These are phyloP conservation scores for Neria commutata DNA, from an alignment of 2,888 invertebrate genomes.

Conservation along the genomic window DNA sequence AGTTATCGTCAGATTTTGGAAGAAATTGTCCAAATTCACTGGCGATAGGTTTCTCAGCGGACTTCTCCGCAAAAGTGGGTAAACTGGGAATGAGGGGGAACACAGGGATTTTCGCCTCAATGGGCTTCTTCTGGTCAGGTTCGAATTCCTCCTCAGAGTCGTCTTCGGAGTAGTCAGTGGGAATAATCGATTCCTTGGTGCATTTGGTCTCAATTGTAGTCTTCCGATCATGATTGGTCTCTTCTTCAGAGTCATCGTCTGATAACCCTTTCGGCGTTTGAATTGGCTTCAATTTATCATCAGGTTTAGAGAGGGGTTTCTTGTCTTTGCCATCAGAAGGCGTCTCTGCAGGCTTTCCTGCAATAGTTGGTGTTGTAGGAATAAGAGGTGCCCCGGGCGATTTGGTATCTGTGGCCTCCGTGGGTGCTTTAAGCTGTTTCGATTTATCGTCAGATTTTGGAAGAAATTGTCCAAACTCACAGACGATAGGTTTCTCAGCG, in stretches of 20 bases:
- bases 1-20: too few relatives aligned
- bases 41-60: background rate
- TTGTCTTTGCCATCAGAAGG: background rate
- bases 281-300: background rate
- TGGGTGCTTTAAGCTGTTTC: too few relatives aligned
- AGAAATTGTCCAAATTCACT: background rate
- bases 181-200: too few relatives aligned
- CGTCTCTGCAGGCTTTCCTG: background rate
- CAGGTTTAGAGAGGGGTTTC: background rate
- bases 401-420: too few relatives aligned
- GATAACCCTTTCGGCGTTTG: background rate
- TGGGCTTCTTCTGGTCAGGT: too few relatives aligned
- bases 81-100: background rate
- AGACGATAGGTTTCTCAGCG: background rate
- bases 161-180: constrained; percentile 5
- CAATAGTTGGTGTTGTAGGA: background rate
- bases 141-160: constrained; percentile 6
- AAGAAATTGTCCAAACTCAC: background rate
- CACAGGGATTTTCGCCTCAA: background rate
- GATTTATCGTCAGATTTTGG: too few relatives aligned
- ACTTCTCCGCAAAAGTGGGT: background rate
- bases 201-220: too few relatives aligned
- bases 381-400: background rate
- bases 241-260: constrained; percentile 16
- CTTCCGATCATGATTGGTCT: background rate